Base-by-base conservation (phyloP, 2,797 vertebrate genomes). In the Characodon lateralis region DNA sequence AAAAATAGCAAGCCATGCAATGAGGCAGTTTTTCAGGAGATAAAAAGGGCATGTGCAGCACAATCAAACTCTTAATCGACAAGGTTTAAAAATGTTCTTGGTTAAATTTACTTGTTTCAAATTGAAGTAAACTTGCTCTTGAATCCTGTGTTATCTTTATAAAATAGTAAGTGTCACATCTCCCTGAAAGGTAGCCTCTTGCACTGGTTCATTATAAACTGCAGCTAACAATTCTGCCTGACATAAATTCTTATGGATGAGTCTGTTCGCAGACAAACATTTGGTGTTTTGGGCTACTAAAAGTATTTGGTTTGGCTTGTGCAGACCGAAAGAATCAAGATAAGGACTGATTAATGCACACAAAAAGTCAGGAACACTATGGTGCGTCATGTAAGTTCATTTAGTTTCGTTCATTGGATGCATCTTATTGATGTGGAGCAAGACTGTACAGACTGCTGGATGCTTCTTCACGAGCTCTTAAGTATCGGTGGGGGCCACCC, bases 21-120 rank as follows among this genome's bases (percentile, higher is more conserved):
- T 90, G 82, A 58, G 84, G 91, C 91, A 88, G 18, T 87, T 93
- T 90, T 93, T 89, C 74, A 80, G 83, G 82, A 91, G 89, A 92
- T 91, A 83, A 92, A 35, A 91, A 87, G 79, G 68, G 72, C 74
- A 70, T 77, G 85, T 58, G 78, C 79, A 79, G 76, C 74, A 75
- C 83, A 76, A 78, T 89, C 81, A 82, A 89, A 82, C 80, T 71
- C 81, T 46, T 90, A 89, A 92, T 88, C 86, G 88, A 82, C 50
- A 78, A 82, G 73, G 84, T 79, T 73, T 61, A 83, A 71, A 79
- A 79, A 74, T 53, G 35, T 48, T 72, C 6, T 83, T 75, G 73
- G 55, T 77, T 48, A 48, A 39, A 41, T 80, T 76, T 48, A 70
- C 7, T 50, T 61, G 4, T 61, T 76, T 73, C 68, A 69, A 71